Evolutionary conservation across 2,113 vertebrate species (phyloP), one percentile per base, ranked within the genome.

Genomic region (Prochilodus magdalenae): DNA sequence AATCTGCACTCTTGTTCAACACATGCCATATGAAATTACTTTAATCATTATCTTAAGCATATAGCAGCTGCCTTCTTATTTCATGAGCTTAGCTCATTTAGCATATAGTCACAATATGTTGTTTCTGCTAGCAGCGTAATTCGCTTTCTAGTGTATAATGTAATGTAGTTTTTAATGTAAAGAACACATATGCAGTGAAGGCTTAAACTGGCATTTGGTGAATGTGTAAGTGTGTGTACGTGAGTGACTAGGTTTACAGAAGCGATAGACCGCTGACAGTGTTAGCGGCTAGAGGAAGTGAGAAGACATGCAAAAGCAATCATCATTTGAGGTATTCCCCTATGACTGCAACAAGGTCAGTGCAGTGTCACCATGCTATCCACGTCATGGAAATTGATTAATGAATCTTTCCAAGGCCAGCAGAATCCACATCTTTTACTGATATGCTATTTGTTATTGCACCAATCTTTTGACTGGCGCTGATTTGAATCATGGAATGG

Each of bases 261-360:
- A 51, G 49, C 0, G 0, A 55, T 2, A 1, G 22, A 22, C 18
- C 53, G 22, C 16, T 22, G 71, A 65, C 26, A 24, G 33, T 29
- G 77, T 36, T 14, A 51, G 73, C 27, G 26, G 71, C 76, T 71
- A 89, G 84, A 91, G 88, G 89, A 93, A 91, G 88, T 75, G 71
- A 85, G 63, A 81, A 83, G 78, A 89, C 83, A 91, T 92, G 92
- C 83, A 88, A 93, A 93, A 93, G 88, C 81, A 87, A 92, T 94
- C 90, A 93, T 89, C 92, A 91, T 94, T 89, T 87, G 82, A 77
- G 77, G 83, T 75, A 87, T 89, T 91, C 88, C 85, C 87, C 74
- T 70, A 87, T 75, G 62, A 78, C 79, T 88, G 24, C 72, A 70
- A 72, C 74, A 84, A 88, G 91, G 89, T 91, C 86, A 73, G 85